Base-by-base conservation (phyloP, 2,797 vertebrate species). In the Selene dorsalis region DNA sequence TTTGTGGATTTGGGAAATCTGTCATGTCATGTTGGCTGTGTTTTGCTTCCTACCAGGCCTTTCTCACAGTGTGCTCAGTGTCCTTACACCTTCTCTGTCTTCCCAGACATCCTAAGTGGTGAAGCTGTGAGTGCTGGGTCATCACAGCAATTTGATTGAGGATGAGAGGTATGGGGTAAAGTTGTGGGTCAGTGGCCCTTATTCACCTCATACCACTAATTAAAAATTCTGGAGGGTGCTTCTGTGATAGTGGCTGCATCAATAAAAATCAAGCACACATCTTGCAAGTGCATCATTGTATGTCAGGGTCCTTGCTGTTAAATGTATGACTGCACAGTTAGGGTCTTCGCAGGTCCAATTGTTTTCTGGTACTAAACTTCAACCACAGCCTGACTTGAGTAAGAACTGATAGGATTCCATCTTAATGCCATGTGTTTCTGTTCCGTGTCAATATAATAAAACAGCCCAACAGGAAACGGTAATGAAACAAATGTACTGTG, bases 101-200 rank as follows among this genome's bases (percentile, higher is more conserved):
- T 61, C 61, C 53, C 39, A 80, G 69, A 87, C 55, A 59, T 63
- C 69, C 64, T 48, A 57, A 72, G 41, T 59, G 50, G 50, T 74
- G 79, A 79, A 64, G 26, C 30, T 81, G 83, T 80, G 63, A 88
- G 65, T 87, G 75, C 77, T 80, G 79, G 82, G 74, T 79, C 58
- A 83, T 82, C 76, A 14, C 3, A 62, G 71, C 60, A 75, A 75
- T 52, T 62, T 52, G 67, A 75, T 30, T 12, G 53, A 20, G 22
- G 61, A 45, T 63, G 47, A 81, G 35, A 61, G 53, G 52, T 60
- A 52, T n/a, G 22, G 35, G 50, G 32, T 58, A 57, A 68, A 75
- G 48, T 61, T 11, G 41, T 43, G 6, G 50, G 50, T 52, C 50
- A 52, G 5, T 13, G 24, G 22, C 4, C 9, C 48, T 64, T 70